phyloP scores from a whole-genome alignment of 2,888 invertebrate species.

The Druceiella hillmani region DNA sequence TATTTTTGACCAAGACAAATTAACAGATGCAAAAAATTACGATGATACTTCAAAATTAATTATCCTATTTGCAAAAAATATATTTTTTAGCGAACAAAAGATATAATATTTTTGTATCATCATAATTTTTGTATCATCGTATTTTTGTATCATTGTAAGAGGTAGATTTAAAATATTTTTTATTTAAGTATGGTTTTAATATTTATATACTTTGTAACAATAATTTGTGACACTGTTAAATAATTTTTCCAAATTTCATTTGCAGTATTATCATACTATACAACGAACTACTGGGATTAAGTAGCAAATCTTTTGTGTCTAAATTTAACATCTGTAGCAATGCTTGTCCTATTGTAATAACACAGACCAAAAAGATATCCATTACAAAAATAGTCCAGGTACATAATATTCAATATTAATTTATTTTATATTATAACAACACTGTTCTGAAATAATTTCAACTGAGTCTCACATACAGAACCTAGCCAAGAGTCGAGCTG shows the following conservation, averaged over 20 bases:
- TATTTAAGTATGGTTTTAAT: too few relatives aligned
- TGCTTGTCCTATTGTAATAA: slow-evolving; percentile 65
- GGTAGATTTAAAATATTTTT: too few relatives aligned
- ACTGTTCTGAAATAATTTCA: slow-evolving; percentile 9
- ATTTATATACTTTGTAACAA: too few relatives aligned
- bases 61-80: too few relatives aligned
- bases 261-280: slow-evolving; percentile 58
- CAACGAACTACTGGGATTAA: slow-evolving; percentile 55
- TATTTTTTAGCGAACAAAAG: too few relatives aligned
- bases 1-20: too few relatives aligned
- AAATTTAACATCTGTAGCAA: slow-evolving; percentile 66
- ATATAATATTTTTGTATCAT: too few relatives aligned
- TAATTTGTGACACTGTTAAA: too few relatives aligned
- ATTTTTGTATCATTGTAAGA: too few relatives aligned
- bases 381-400: slow-evolving; percentile 71
- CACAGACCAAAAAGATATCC: slow-evolving; percentile 66
- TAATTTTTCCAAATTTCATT: slow-evolving; percentile 20
- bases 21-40: too few relatives aligned
- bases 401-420: slow-evolving; percentile 15
- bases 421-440: slow-evolving; percentile 6
- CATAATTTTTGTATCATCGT: too few relatives aligned
- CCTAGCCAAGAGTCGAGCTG: slow-evolving; percentile 61
- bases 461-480: slow-evolving; percentile 33
- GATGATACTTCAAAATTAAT: too few relatives aligned
- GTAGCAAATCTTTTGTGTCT: slow-evolving; percentile 51